Base-by-base conservation (phyloP, 2,888 invertebrate genomes). In the Iselma pallidipennis region DNA sequence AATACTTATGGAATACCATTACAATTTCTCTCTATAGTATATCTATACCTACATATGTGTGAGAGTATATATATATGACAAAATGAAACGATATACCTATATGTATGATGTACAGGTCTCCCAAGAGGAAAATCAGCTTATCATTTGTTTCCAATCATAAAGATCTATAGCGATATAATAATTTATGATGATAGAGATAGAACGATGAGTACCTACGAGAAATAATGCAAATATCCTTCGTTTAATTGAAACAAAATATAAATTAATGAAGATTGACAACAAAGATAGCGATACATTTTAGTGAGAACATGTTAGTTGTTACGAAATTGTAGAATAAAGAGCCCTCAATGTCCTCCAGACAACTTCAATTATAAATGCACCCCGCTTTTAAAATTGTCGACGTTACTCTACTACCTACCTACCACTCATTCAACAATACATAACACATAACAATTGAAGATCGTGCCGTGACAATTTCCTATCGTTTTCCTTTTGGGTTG, bases 1-100 rank as follows among this genome's bases (percentile, higher is more conserved):
- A 74, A 73, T 72, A 71, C 70, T 71, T 67, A 68, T 69, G 65
- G 71, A 69, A 71, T 72, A 71, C 71, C 71, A 74, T 70, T 71
- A 69, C 70, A 65, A 33, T 37, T 5, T 23, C 23, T 45, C n/a
- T 45, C 19, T 12, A 12, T 45, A 23, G 10, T n/a, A 21, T 37
- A 37, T 37, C 16, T 16, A 37, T 33, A 33, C 33, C n/a, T 37
- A 37, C 16, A 16, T 37, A 19, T 16, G 9, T 33, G 10, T 29
- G 10, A 10, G 29, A 28, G n/a, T 61, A 62, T 53, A 55, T 57
- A 55, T 61, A 60, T 59, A 59, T 49, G 56, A 57, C 59, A 25
- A 50, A 54, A 55, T 55, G 51, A 55, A 60, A 60, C 59, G 53
- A n/a, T n/a, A n/a, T n/a, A n/a, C n/a, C n/a, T n/a, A n/a, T n/a